These are phyloP conservation scores for Spodoptera exigua DNA, from an alignment of 2,888 invertebrate species.

Conservation along the genomic window DNA sequence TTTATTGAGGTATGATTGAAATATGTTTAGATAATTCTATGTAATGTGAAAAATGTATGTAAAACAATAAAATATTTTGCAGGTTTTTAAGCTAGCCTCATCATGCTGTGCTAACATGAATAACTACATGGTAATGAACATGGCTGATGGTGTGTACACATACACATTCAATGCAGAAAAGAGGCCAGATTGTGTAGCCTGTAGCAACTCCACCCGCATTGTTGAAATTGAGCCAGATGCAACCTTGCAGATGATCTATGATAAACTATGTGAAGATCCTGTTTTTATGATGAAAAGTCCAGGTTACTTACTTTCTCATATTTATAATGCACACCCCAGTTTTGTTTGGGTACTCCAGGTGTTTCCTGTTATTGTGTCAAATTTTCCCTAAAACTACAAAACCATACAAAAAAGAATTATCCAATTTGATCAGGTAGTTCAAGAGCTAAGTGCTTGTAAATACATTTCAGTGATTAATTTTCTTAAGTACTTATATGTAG, in stretches of 20 bases:
- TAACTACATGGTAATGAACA: conserved; percentile 99
- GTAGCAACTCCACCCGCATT: conserved; percentile 92
- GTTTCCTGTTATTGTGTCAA: no score
- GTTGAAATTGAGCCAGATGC: conserved; percentile 90
- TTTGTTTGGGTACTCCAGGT: no score
- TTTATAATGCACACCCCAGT: no score
- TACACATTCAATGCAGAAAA: conserved; percentile 98
- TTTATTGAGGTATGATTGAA: no score
- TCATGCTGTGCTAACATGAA: conserved; percentile 96
- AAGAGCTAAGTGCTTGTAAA: no score
- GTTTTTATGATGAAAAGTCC: conserved; percentile 97
- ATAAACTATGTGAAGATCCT: conserved; percentile 93
- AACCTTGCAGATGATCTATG: conserved; percentile 94
- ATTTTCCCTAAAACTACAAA: no score
- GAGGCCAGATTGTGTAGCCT: conserved; percentile 96
- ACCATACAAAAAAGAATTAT: no score
- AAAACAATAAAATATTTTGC: conserved; percentile 13
- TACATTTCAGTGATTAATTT: no score
- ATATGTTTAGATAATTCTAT: no score
- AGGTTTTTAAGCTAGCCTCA: conserved; percentile 98
- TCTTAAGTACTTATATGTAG: no score
- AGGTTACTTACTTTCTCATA: conserved; percentile 72
- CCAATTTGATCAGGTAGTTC: no score
- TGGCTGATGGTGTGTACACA: conserved; percentile 98
- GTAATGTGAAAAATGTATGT: background rate